Conservation (phyloP, 2,888 invertebrate genomes). For the Polia nebulosa region DNA sequence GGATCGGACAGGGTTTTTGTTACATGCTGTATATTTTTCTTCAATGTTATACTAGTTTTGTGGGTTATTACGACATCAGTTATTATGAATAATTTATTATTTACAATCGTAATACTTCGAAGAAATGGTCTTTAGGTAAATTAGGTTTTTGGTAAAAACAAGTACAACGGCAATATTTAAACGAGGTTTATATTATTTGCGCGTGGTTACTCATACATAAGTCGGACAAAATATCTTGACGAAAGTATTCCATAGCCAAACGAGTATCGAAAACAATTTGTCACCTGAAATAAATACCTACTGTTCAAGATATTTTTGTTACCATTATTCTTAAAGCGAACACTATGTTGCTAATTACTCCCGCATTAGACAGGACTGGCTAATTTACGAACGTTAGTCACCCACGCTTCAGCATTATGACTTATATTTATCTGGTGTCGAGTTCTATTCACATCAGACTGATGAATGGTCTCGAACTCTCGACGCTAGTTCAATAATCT, state of each 20-base stretch:
- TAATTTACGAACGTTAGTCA: slow-evolving; percentile 37
- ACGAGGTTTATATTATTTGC: neutral
- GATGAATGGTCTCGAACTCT: slow-evolving; percentile 22
- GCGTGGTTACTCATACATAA: too few species aligned
- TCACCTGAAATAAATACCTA: slow-evolving; percentile 19
- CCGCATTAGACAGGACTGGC: slow-evolving; percentile 21
- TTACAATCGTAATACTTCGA: neutral
- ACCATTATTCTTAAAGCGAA: slow-evolving; percentile 17
- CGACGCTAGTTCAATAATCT: slow-evolving; percentile 21
- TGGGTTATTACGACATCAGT: slow-evolving; percentile 4
- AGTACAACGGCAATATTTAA: neutral
- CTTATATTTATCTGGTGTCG: slow-evolving; percentile 21
- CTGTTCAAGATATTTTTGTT: slow-evolving; percentile 16
- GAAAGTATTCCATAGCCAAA: neutral
- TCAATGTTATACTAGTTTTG: neutral
- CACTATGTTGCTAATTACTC: slow-evolving; percentile 33
- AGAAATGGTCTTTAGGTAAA: neutral
- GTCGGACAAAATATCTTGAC: neutral
- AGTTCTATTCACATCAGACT: slow-evolving; percentile 10
- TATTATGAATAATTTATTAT: slow-evolving; percentile 13
- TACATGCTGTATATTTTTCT: neutral
- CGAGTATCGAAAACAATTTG: slow-evolving; percentile 4
- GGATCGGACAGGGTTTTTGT: too few species aligned
- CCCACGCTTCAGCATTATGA: slow-evolving; percentile 8
- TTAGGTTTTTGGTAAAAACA: neutral